Conservation (phyloP, 2,113 vertebrate species). For the pig (Sus scrofa) region DNA sequence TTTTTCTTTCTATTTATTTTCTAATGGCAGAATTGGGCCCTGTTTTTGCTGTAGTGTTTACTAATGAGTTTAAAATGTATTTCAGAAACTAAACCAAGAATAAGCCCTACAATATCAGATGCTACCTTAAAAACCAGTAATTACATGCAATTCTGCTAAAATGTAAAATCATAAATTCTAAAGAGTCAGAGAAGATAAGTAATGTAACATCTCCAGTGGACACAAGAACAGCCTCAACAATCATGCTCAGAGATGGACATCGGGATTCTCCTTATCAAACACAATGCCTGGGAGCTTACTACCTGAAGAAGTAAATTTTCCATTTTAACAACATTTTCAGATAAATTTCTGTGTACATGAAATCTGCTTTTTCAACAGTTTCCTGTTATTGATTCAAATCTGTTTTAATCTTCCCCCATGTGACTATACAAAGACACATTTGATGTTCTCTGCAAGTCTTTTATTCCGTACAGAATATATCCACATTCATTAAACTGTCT, state of each 20-base stretch:
- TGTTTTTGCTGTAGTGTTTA: background rate
- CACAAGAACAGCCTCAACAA: background rate
- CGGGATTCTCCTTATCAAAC: background rate
- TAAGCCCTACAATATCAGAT: background rate
- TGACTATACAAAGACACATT: background rate
- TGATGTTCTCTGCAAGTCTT: background rate
- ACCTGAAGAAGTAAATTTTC: background rate
- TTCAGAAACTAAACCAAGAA: background rate
- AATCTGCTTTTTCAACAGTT: constrained; percentile 19
- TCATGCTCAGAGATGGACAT: background rate
- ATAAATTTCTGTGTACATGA: background rate
- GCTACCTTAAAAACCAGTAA: constrained; percentile 22
- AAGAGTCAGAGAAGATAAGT: background rate
- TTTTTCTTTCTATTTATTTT: constrained; percentile 36
- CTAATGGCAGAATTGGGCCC: background rate
- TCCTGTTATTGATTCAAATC: background rate
- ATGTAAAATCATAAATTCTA: background rate
- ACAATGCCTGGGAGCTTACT: background rate
- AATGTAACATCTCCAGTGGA: background rate
- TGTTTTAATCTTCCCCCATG: background rate
- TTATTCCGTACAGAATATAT: background rate
- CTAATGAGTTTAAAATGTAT: constrained; percentile 10
- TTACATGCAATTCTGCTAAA: background rate
- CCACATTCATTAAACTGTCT: background rate
- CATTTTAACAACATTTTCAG: background rate